phyloP scores from a whole-genome alignment of 2,888 invertebrate species.

The Ptilodon capucinus region DNA sequence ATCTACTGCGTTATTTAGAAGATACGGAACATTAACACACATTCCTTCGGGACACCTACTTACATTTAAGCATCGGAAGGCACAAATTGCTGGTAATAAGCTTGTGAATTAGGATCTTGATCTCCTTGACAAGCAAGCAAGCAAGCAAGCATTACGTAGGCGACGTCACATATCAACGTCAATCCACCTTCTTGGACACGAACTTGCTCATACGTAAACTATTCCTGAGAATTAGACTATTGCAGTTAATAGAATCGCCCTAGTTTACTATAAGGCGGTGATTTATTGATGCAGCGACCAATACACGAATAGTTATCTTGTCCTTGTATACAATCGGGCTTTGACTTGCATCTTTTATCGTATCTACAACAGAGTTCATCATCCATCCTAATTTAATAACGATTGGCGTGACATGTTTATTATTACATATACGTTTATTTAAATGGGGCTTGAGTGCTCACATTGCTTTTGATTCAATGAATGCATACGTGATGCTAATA shows the following conservation, averaged over 20 bases:
- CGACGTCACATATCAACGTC: constrained; percentile 24
- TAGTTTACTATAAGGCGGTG: constrained; percentile 15
- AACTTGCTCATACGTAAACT: constrained; percentile 22
- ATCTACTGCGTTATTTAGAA: background rate
- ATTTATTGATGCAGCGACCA: constrained; percentile 12
- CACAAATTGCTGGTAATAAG: constrained; percentile 34
- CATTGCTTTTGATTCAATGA: constrained; percentile 3
- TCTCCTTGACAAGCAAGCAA: constrained; percentile 23
- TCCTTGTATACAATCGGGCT: constrained; percentile 19
- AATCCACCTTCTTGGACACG: constrained; percentile 31
- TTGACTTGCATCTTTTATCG: constrained; percentile 17
- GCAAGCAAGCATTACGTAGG: constrained; percentile 33
- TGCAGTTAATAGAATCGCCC: constrained; percentile 22
- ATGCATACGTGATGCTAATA: background rate
- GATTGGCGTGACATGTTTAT: constrained; percentile 20
- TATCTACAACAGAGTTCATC: constrained; percentile 13
- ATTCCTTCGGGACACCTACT: constrained; percentile 23
- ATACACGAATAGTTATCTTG: constrained; percentile 1
- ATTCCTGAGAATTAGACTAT: constrained; percentile 18
- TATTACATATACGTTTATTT: constrained; percentile 8
- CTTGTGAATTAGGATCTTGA: constrained; percentile 29
- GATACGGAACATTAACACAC: background rate
- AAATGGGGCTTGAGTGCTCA: background rate
- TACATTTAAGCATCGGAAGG: constrained; percentile 34
- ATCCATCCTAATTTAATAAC: constrained; percentile 22